Conservation (phyloP, 2,888 invertebrate species). For the Chromoteleia sp. region DNA sequence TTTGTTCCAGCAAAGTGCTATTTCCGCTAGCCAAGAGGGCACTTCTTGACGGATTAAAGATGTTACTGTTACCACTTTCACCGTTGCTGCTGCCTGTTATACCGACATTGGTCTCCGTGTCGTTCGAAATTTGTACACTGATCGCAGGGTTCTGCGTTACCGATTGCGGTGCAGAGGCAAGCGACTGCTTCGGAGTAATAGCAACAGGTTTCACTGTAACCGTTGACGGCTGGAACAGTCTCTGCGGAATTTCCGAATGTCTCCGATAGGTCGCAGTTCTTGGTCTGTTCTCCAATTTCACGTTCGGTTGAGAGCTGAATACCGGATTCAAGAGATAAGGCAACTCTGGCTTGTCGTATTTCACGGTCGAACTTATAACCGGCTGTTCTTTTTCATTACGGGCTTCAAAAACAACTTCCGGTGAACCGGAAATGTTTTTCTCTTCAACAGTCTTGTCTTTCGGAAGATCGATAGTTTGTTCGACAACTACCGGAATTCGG, state of each 20-base stretch:
- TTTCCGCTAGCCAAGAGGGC: slow-evolving; percentile 77
- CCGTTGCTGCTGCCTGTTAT: slow-evolving; percentile 75
- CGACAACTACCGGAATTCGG: slow-evolving; percentile 10
- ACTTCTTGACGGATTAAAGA: slow-evolving; percentile 81
- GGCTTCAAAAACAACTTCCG: slow-evolving; percentile 46
- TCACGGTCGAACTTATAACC: slow-evolving; percentile 57
- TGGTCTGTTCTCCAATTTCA: slow-evolving; percentile 77
- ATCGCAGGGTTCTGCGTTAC: slow-evolving; percentile 77
- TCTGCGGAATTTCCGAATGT: slow-evolving; percentile 77
- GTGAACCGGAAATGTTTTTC: slow-evolving; percentile 30
- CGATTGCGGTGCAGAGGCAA: slow-evolving; percentile 72
- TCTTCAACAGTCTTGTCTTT: slow-evolving; percentile 9
- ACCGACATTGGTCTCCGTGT: slow-evolving; percentile 63
- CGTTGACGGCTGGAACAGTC: slow-evolving; percentile 64
- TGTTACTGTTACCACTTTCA: slow-evolving; percentile 76
- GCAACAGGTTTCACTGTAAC: slow-evolving; percentile 72
- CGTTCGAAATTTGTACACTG: slow-evolving; percentile 68
- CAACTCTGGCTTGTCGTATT: slow-evolving; percentile 65
- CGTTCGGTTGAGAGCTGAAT: slow-evolving; percentile 2
- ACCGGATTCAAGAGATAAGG: slow-evolving; percentile 55
- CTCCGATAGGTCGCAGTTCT: slow-evolving; percentile 81
- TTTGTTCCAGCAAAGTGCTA: slow-evolving; percentile 78
- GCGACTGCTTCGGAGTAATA: slow-evolving; percentile 78
- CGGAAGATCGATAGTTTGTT: slow-evolving; percentile 14
- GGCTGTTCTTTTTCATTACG: slow-evolving; percentile 60